These are phyloP conservation scores for Leptinotarsa peninsularis DNA, from an alignment of 2,888 invertebrate genomes.

Conservation along the genomic window DNA sequence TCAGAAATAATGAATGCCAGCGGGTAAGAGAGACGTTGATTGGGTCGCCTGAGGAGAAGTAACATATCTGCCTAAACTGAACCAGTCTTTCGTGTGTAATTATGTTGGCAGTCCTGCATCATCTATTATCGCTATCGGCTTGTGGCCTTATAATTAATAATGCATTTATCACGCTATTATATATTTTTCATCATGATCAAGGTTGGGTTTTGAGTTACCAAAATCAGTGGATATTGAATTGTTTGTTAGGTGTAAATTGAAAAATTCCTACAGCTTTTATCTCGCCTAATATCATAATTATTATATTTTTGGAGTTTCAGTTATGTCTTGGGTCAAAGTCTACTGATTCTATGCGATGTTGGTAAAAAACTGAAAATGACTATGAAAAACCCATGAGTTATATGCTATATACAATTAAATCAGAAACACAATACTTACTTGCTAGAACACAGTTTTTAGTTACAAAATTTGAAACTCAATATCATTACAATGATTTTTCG, in stretches of 20 bases:
- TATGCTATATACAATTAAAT: too few relatives aligned
- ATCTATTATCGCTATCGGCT: conserved; percentile 57
- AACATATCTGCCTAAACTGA: conserved; percentile 12
- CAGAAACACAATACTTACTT: too few relatives aligned
- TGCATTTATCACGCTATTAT: conserved; percentile 55
- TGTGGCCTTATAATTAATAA: conserved; percentile 57
- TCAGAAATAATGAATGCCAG: conserved; percentile 1
- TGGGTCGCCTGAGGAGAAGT: conserved; percentile 8
- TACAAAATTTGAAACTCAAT: too few relatives aligned
- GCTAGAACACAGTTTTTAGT: too few relatives aligned
- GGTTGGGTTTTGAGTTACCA: conserved; percentile 20
- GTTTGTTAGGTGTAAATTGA: background rate
- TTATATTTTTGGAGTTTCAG: too few relatives aligned
- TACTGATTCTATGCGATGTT: too few relatives aligned
- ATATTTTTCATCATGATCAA: conserved; percentile 28
- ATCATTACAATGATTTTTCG: too few relatives aligned
- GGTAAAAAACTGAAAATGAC: too few relatives aligned
- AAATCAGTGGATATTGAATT: conserved; percentile 24
- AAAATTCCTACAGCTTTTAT: background rate
- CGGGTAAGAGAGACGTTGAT: conserved; percentile 6
- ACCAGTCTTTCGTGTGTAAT: conserved; percentile 8
- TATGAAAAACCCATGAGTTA: too few relatives aligned
- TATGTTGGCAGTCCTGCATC: conserved; percentile 14
- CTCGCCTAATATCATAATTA: too few relatives aligned
- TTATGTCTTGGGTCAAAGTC: too few relatives aligned